Evolutionary conservation across 2,888 invertebrate genomes (phyloP), one percentile per base, ranked within the genome.

Genomic region (Drosophila putrida): DNA sequence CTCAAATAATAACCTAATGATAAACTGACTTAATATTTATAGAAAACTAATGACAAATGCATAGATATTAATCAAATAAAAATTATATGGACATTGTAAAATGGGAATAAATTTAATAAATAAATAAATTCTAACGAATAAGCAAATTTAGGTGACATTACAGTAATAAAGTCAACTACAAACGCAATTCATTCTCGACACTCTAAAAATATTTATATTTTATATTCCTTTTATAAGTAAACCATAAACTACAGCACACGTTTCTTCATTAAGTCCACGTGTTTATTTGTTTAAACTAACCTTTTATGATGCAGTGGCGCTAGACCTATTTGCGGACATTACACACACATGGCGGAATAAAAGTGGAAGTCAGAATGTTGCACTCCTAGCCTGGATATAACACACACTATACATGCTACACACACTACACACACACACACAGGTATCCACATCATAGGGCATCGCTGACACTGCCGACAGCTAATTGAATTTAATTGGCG

Each of bases 401-500:
- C 38, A 57, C 36, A 38, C 73, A 59, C 51, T 54, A 3, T 11
- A 9, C 20, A 20, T 20, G 3, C 20, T 39, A 62, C 71, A 57
- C 31, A 60, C 25, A 38, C 39, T 20, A 13, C n/a, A 44, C 41
- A 49, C 20, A 35, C 71, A 58, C 53, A 61, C 25, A 61, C 64
- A 15, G 61, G 55, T 58, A 61, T 77, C 75, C 75, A 76, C 76
- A 82, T 73, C 68, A 72, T 41, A 66, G 78, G 50, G 36, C 6
- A 72, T 38, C 38, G 67, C 41, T 46, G 33, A 44, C 28, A 54
- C 47, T 60, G 88, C 79, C 76, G 85, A 79, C 85, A 82, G 85
- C 77, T 79, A 83, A 88, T 83, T 83, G 82, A 83, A 83, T 83
- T 83, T 88, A 82, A 88, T 82, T 83, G 82, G 88, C 69, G 88